phyloP scores from a whole-genome alignment of 2,888 invertebrate species.

The Aphelenchoides bicaudatus region DNA sequence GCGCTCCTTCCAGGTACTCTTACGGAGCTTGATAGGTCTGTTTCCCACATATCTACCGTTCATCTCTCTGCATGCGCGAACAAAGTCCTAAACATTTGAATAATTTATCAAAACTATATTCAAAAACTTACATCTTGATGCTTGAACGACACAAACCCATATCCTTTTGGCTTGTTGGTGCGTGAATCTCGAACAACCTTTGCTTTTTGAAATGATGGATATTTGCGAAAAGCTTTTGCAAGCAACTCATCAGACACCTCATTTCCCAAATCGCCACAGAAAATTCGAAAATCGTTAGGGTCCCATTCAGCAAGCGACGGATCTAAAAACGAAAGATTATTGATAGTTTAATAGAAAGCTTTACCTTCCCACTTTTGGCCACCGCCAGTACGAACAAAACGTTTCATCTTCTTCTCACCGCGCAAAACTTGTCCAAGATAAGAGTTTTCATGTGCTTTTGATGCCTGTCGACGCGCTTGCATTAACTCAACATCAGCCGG shows the following conservation, averaged over 20 bases:
- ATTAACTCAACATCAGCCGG: conserved; percentile 55
- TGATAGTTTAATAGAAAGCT: conserved; percentile 4
- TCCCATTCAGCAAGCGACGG: conserved; percentile 88
- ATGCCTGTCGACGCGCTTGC: conserved; percentile 44
- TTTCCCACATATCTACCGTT: conserved; percentile 98
- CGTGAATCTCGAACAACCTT: conserved; percentile 92
- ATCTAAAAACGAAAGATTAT: conserved; percentile 67
- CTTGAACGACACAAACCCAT: conserved; percentile 96
- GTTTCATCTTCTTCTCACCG: conserved; percentile 56
- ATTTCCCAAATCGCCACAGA: conserved; percentile 98
- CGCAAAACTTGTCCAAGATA: conserved; percentile 46
- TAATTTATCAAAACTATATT: neutral
- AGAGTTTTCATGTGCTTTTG: conserved; percentile 40
- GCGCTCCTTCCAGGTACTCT: conserved; percentile 85
- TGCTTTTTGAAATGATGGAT: conserved; percentile 84
- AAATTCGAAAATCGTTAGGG: conserved; percentile 91
- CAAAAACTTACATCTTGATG: conserved; percentile 44
- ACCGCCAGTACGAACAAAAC: conserved; percentile 53
- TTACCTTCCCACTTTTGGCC: conserved; percentile 53
- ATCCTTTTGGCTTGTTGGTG: conserved; percentile 96
- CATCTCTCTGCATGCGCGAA: conserved; percentile 98
- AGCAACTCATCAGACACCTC: conserved; percentile 88
- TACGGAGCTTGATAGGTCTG: conserved; percentile 91
- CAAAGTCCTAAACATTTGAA: conserved; percentile 74
- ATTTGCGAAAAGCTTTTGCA: conserved; percentile 80